These are phyloP conservation scores for Numenius arquata DNA, from an alignment of 2,113 vertebrate species.

Conservation along the genomic window DNA sequence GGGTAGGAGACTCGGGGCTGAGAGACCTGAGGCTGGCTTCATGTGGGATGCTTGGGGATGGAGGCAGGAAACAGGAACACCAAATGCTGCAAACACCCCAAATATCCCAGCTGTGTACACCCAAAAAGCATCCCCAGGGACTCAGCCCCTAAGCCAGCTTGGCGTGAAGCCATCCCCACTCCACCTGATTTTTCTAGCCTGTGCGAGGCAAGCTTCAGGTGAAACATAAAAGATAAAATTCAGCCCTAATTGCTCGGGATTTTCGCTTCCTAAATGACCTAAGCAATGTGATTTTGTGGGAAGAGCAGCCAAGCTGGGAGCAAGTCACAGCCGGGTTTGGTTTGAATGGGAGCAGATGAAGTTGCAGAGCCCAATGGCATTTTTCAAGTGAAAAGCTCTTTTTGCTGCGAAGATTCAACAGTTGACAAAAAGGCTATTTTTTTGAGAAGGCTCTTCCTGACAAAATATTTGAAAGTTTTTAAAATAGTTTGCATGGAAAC, in stretches of 20 bases:
- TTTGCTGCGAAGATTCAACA: neutral
- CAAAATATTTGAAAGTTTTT: constrained; percentile 8
- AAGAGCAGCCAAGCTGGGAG: neutral
- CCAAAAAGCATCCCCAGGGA: neutral
- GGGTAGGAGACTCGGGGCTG: neutral
- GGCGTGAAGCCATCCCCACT: rapidly evolving
- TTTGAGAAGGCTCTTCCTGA: neutral
- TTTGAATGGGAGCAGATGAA: neutral
- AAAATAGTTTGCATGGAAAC: neutral
- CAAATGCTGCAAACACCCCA: neutral
- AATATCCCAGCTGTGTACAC: neutral
- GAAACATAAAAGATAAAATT: neutral
- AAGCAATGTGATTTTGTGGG: neutral
- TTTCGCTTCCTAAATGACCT: neutral
- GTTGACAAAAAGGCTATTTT: neutral
- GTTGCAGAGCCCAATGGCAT: neutral
- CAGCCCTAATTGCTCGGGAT: neutral
- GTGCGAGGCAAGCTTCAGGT: neutral
- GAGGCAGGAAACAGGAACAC: neutral
- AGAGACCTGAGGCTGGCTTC: neutral
- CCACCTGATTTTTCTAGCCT: rapidly evolving
- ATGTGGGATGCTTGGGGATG: no score
- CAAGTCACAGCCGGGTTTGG: neutral
- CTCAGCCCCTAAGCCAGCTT: neutral
- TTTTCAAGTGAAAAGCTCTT: neutral